phyloP scores from a whole-genome alignment of 2,888 invertebrate species.

The Amblyjoppa proteus region DNA sequence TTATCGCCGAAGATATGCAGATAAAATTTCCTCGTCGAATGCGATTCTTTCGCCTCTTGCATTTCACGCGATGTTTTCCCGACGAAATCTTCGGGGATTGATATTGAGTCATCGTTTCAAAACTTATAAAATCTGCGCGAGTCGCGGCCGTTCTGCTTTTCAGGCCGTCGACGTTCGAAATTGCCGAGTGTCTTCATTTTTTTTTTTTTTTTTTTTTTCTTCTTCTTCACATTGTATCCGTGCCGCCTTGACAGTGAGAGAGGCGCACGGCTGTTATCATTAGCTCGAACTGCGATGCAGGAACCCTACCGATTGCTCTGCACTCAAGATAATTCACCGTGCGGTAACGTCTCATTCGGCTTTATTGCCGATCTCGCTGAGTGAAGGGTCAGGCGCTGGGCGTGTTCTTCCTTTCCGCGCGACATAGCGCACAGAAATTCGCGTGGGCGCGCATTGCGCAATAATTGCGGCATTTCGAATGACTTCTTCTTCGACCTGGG shows the following conservation, averaged over 20 bases:
- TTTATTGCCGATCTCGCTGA: conserved; percentile 38
- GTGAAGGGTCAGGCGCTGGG: conserved; percentile 3
- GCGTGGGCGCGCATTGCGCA: conserved; percentile 45
- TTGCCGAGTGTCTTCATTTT: not conserved
- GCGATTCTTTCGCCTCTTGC: no score
- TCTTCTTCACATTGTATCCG: not conserved
- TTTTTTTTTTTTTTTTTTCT: not conserved
- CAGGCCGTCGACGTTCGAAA: not conserved
- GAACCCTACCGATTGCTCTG: not conserved
- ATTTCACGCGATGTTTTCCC: no score
- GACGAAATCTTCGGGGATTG: no score
- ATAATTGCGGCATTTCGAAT: conserved; percentile 63
- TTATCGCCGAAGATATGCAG: no score
- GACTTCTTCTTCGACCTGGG: conserved; percentile 37
- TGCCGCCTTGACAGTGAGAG: not conserved
- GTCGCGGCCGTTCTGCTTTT: not conserved
- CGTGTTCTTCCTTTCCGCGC: not conserved
- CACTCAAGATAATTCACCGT: conserved; percentile 43
- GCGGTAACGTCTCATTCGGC: conserved; percentile 38
- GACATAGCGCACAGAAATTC: not conserved
- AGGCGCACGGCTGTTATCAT: not conserved
- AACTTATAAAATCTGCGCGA: no score
- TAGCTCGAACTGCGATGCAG: not conserved
- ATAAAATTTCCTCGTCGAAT: no score
- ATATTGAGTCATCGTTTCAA: no score